Conservation (phyloP, 1,140 invertebrate genomes). For the Drosophila elegans region DNA sequence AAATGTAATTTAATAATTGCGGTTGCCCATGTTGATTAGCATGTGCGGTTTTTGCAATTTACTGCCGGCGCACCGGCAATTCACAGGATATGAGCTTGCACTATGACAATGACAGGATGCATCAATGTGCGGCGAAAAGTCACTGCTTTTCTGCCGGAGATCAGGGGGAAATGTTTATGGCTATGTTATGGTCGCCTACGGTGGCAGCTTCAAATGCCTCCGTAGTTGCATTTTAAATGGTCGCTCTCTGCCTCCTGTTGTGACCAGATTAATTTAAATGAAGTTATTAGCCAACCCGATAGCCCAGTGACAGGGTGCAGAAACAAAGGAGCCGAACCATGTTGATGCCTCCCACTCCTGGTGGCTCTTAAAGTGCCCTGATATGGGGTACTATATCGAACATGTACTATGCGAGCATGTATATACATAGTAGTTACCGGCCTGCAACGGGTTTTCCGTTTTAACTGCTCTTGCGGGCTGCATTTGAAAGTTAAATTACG, state of each 20-base stretch:
- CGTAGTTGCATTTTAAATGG: conserved; percentile 81
- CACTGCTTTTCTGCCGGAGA: background rate
- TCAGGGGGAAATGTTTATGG: conserved; percentile 46
- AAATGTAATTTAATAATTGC: conserved; percentile 83
- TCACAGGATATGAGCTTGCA: conserved; percentile 75
- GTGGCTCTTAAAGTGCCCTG: conserved; percentile 38
- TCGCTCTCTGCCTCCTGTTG: conserved; percentile 25
- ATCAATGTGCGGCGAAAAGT: conserved; percentile 28
- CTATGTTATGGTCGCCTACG: conserved; percentile 47
- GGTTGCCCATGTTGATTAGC: conserved; percentile 75
- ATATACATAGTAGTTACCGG: conserved; percentile 14
- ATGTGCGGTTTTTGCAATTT: conserved; percentile 81
- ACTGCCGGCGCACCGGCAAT: conserved; percentile 21
- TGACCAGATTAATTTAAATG: conserved; percentile 76
- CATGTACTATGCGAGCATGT: conserved; percentile 13
- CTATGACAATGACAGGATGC: conserved; percentile 59
- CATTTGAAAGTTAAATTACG: conserved; percentile 76
- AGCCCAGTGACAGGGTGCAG: conserved; percentile 58
- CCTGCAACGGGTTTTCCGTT: conserved; percentile 44
- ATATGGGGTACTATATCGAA: conserved; percentile 20
- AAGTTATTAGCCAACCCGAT: conserved; percentile 69
- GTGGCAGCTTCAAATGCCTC: conserved; percentile 64
- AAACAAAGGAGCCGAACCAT: conserved; percentile 63
- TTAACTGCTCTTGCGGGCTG: conserved; percentile 32
- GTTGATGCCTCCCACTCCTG: conserved; percentile 13